Evolutionary conservation across 2,888 invertebrate genomes (phyloP).

Genomic region (Tetragonisca angustula): DNA sequence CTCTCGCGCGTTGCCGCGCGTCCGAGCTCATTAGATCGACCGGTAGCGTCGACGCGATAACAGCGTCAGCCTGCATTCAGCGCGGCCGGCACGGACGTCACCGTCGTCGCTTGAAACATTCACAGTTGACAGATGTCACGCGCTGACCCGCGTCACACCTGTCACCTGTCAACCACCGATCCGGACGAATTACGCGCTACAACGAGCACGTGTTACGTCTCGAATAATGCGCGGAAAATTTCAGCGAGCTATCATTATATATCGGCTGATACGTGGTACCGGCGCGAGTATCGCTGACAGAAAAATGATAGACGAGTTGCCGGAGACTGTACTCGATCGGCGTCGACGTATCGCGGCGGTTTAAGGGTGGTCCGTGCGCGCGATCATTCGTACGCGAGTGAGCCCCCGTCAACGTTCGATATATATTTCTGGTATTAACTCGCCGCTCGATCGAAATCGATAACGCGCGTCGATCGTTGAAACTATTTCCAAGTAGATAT

Average conservation of each 20-base stretch:
- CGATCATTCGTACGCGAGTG: not conserved
- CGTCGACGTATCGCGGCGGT: conserved; percentile 22
- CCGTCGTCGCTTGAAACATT: conserved; percentile 76
- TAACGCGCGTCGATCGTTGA: not conserved
- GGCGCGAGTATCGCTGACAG: conserved; percentile 56
- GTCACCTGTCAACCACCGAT: conserved; percentile 81
- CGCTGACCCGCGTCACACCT: conserved; percentile 79
- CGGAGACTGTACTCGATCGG: conserved; percentile 45
- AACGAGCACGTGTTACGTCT: conserved; percentile 75
- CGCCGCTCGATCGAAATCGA: not conserved
- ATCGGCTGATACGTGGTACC: conserved; percentile 58
- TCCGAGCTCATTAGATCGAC: conserved; percentile 67
- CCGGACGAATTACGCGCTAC: conserved; percentile 79
- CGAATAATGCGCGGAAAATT: conserved; percentile 74
- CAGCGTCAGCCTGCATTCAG: conserved; percentile 67
- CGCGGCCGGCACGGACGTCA: conserved; percentile 69
- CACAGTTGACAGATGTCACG: conserved; percentile 81
- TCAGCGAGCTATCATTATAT: conserved; percentile 72
- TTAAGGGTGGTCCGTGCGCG: conserved; percentile 13
- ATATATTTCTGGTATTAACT: too few relatives aligned
- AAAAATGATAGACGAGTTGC: conserved; percentile 68
- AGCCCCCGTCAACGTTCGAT: too few relatives aligned
- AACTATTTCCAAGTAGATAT: not conserved
- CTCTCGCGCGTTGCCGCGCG: conserved; percentile 18
- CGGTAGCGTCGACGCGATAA: conserved; percentile 70